Conservation (phyloP, 2,888 invertebrate species). For the Diaphora mendica region DNA sequence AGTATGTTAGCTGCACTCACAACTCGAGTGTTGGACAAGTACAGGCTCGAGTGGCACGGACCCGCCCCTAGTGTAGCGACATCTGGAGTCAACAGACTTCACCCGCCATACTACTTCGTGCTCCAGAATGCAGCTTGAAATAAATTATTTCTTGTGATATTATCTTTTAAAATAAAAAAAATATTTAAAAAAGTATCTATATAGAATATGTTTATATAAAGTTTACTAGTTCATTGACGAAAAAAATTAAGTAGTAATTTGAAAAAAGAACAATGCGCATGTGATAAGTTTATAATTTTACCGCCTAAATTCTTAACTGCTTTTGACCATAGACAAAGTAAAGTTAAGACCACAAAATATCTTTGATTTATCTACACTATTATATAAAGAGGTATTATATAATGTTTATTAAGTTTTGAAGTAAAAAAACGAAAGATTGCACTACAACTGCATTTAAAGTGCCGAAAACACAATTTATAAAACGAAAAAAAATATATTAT, state of each 20-base stretch:
- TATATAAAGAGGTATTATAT: neutral
- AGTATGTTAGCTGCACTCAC: constrained; percentile 70
- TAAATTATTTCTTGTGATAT: constrained; percentile 39
- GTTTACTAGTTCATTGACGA: neutral
- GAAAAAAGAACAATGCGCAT: neutral
- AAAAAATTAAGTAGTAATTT: neutral
- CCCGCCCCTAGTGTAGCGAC: constrained; percentile 67
- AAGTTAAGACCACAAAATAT: neutral
- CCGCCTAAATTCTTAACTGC: neutral
- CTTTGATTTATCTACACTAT: no score
- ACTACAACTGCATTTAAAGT: neutral
- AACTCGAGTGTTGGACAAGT: constrained; percentile 70
- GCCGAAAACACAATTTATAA: neutral
- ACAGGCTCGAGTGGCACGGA: constrained; percentile 82
- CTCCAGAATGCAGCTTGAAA: constrained; percentile 73
- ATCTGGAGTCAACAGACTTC: constrained; percentile 73
- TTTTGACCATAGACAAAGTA: neutral
- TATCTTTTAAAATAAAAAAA: neutral
- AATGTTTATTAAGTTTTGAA: neutral
- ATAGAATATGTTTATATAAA: constrained; percentile 6
- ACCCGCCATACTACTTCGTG: constrained; percentile 78
- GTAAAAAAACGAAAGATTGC: neutral
- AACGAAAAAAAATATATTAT: neutral
- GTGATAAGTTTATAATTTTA: neutral
- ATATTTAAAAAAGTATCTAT: neutral